A percentile compares a stretch with the other conserved stretches of the same genome.
Evolutionary conservation across 1,140 invertebrate species (phyloP).

Genomic region (Brachionus rotundiformis): DNA sequence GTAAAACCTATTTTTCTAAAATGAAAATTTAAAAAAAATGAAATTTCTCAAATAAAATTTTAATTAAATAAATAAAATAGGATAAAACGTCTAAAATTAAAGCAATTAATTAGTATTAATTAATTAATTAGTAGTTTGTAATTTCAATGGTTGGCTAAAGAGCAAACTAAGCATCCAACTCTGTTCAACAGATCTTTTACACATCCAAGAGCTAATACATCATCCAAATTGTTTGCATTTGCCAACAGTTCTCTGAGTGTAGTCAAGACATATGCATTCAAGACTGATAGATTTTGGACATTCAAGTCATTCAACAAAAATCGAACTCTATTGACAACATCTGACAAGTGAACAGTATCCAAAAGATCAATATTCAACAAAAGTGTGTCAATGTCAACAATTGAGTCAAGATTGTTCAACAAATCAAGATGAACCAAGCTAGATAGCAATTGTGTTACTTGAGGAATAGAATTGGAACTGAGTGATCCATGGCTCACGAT

Average conservation of each 20-base stretch:
- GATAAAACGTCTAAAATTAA: too few species aligned
- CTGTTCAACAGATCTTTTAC: not conserved
- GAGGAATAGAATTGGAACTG: not conserved
- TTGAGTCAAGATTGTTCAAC: not conserved
- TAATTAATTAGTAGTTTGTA: not conserved
- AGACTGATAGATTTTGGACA: not conserved
- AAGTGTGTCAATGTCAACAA: constrained; percentile 2
- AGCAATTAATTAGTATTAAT: too few species aligned
- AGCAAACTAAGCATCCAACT: not conserved
- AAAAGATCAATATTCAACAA: not conserved
- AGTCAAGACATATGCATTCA: not conserved
- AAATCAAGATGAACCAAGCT: not conserved
- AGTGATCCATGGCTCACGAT: not conserved
- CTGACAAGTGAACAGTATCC: not conserved
- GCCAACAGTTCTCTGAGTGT: not conserved
- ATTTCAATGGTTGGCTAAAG: not conserved
- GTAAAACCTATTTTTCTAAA: too few species aligned
- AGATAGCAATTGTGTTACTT: not conserved
- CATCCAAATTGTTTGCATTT: not conserved
- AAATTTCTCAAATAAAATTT: too few species aligned
- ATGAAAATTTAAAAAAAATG: too few species aligned
- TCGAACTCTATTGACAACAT: not conserved
- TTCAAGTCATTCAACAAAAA: not conserved
- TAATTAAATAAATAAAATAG: too few species aligned
- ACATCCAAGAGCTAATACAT: not conserved